Evolutionary conservation across 64 coral and sea anemone species (phyloP).

Genomic region (Catalaphyllia jardinei): DNA sequence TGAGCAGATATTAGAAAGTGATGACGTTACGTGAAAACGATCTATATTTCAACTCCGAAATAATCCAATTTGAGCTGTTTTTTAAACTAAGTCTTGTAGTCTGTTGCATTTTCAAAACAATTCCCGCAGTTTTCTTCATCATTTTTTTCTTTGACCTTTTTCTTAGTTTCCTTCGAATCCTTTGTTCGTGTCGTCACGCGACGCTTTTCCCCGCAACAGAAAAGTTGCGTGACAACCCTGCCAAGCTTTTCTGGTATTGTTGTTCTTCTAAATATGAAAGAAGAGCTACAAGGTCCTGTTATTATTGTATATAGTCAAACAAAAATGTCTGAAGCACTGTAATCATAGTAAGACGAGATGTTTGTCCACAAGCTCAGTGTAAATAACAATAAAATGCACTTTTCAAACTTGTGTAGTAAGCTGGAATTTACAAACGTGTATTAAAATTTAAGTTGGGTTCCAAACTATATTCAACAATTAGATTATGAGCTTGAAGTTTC

Average conservation of each 20-base stretch:
- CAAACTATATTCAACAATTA: too few relatives aligned
- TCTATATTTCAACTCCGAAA: too few relatives aligned
- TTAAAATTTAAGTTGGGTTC: neutral
- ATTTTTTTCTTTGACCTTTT: neutral
- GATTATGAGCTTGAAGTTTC: too few relatives aligned
- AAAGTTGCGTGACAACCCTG: too few relatives aligned
- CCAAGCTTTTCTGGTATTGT: too few relatives aligned
- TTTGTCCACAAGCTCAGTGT: neutral
- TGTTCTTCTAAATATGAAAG: neutral
- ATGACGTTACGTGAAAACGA: too few relatives aligned
- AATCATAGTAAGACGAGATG: neutral
- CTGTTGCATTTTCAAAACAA: neutral
- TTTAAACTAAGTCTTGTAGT: too few relatives aligned
- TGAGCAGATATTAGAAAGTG: too few relatives aligned
- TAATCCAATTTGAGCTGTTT: too few relatives aligned
- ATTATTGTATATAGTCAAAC: conserved; percentile 34
- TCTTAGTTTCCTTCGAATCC: too few relatives aligned
- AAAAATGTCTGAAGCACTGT: conserved; percentile 8
- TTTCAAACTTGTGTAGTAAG: neutral
- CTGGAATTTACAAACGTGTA: neutral
- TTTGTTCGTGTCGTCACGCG: neutral
- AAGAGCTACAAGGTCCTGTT: neutral
- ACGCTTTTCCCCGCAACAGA: too few relatives aligned
- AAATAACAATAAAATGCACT: conserved; percentile 43
- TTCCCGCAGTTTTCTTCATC: too few relatives aligned